Evolutionary conservation across 2,113 vertebrate genomes (phyloP).

Genomic region (Diphyllodes magnificus): DNA sequence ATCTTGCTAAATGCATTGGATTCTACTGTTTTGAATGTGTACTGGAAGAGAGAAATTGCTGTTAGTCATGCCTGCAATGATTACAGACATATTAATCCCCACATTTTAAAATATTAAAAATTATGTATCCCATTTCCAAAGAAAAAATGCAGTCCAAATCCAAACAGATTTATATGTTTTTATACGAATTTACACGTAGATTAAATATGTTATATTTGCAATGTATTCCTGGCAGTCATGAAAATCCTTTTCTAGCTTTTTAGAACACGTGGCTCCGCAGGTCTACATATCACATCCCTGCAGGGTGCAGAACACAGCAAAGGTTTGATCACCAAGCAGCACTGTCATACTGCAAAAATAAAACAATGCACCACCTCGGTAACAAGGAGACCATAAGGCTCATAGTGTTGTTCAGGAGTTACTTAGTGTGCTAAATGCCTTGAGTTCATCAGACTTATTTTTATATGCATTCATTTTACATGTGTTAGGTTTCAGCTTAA

Average conservation of each 20-base stretch:
- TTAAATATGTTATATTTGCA: neutral
- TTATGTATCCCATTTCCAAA: neutral
- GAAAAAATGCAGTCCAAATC: neutral
- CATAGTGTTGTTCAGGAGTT: neutral
- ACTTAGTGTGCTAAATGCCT: neutral
- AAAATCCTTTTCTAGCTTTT: neutral
- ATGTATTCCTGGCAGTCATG: neutral
- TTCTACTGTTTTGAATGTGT: neutral
- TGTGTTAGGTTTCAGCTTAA: neutral
- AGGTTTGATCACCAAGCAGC: neutral
- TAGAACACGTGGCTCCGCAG: neutral
- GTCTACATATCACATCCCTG: neutral
- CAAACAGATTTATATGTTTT: neutral
- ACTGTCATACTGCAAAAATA: neutral
- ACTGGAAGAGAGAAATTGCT: neutral
- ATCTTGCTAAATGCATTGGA: neutral
- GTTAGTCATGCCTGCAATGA: neutral
- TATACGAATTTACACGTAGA: neutral
- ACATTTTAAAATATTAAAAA: neutral
- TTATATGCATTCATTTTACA: neutral
- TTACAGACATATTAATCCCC: neutral
- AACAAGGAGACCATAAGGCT: neutral
- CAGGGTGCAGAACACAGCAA: neutral
- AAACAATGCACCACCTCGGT: neutral
- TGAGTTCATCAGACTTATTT: neutral